Base-by-base conservation (phyloP, 2,797 vertebrate species). In the Pogonophryne albipinna region DNA sequence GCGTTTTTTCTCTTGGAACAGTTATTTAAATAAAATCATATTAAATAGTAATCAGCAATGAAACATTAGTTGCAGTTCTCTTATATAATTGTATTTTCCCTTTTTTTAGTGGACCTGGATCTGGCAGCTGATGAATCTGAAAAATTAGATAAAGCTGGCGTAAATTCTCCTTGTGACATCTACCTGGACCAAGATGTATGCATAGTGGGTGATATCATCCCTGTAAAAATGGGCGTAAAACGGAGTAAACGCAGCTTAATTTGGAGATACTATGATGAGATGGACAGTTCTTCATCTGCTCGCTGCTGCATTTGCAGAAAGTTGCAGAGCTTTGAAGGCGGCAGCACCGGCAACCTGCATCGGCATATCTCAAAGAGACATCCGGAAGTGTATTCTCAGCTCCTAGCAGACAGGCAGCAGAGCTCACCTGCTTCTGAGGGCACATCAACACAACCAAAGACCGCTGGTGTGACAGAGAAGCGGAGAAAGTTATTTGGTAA, bases 321-420 rank as follows among this genome's bases (percentile, higher is more conserved):
- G 80, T 78, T 95, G 17, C 78, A 91, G 62, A 80, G 66, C 47
- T 68, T 4, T 46, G 50, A 84, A 41, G n/a, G 59, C 1, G n/a
- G 79, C 17, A 51, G 87, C 86, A 94, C 91, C 12, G 88, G 90
- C 77, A 94, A 94, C 82, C 70, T 95, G 57, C 90, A 85, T 31
- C 85, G 92, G 6, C 95, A 95, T 80, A 76, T 95, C 63, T 91
- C 90, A 20, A 92, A 92, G 59, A 94, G 84, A 68, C 95, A 95
- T 78, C 93, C 94, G 0, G 72, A 74, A 19, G 78, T 90, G 62
- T 92, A 89, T 23, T 80, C 87, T 42, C 82, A 82, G 64, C 66
- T 90, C 0, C 49, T 71, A 17, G 70, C 74, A 19, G 68, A 76
- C 10, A 31, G 66, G 1, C 74, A 85, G 31, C 89, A 86, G 17